Base-by-base conservation (phyloP, 2,888 invertebrate genomes). In the Platycnemis pennipes region DNA sequence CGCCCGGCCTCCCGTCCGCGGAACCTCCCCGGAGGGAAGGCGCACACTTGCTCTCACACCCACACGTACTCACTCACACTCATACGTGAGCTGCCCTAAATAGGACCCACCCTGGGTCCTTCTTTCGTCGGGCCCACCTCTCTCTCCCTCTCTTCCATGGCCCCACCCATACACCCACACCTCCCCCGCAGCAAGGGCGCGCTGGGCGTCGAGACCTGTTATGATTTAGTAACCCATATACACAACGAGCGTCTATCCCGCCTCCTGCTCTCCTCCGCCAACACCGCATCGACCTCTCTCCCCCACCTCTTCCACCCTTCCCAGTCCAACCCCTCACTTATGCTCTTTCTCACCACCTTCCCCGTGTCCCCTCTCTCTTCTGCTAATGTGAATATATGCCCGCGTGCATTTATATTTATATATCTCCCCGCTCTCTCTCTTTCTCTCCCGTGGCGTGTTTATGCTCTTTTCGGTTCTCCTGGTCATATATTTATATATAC, bases 191-290 rank as follows among this genome's bases (percentile, higher is more conserved):
- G 7, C 31, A 11, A n/a, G 53, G n/a, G 88, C 42, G 86, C 86
- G 16, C 31, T 42, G 37, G 56, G 37, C 42, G 89, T 19, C n/a
- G n/a, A n/a, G n/a, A n/a, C n/a, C n/a, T n/a, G 89, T 22, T 31
- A 89, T 56, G 89, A 89, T 89, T 89, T 89, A 89, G 53, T 53
- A 56, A 89, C 89, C 89, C 89, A 89, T 89, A 89, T 89, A 89
- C 42, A 89, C 37, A 56, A 31, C 42, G 56, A 16, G 53, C 49
- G 37, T 56, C 89, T 37, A 11, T 89, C 49, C 53, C 89, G 37
- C 53, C 53, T 31, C 89, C 88, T 56, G 0, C 42, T 13, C 37
- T 56, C 37, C 53, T 13, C 19, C 53, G 19, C 88, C 37, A 3
- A 16, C 13, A 13, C 86, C 42, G 56, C 89, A 31, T 37, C 49